These are phyloP conservation scores for Prietella phreatophila DNA, from an alignment of 2,113 vertebrate species.

Conservation along the genomic window DNA sequence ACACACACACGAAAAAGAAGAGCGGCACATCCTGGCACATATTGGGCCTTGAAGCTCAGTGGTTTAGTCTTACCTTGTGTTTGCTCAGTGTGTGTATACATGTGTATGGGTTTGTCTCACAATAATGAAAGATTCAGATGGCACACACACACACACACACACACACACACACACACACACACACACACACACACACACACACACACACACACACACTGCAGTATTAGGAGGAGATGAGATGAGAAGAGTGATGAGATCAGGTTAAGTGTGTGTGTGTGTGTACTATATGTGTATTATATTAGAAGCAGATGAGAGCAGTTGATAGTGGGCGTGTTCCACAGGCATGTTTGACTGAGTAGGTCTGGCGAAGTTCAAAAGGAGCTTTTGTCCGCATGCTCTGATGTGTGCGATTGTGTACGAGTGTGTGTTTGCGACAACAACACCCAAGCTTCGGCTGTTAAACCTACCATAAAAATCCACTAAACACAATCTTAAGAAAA, in stretches of 20 bases:
- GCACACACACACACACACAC: constrained; percentile 21
- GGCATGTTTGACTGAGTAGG: constrained; percentile 42
- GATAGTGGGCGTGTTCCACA: constrained; percentile 33
- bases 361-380: constrained; percentile 46
- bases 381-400: constrained; percentile 21
- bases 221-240: constrained; percentile 41
- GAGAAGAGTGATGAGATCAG: constrained; percentile 35
- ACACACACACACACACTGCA: constrained; percentile 10
- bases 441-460: neutral
- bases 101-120: constrained; percentile 26
- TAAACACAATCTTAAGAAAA: neutral
- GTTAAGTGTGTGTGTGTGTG: constrained; percentile 27
- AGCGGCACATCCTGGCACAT: constrained; percentile 10
- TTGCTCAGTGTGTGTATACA: constrained; percentile 43
- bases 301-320: constrained; percentile 34
- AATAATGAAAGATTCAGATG: constrained; percentile 30
- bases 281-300: constrained; percentile 32
- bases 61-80: constrained; percentile 48
- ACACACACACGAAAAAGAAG: constrained; percentile 20
- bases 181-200: constrained; percentile 26
- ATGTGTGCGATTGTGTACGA: constrained; percentile 26
- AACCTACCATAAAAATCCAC: neutral
- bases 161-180: constrained; percentile 21
- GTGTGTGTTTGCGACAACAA: neutral
- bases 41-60: constrained; percentile 34